Conservation (phyloP, 2,113 vertebrate genomes). For the Pluvianellus socialis region DNA sequence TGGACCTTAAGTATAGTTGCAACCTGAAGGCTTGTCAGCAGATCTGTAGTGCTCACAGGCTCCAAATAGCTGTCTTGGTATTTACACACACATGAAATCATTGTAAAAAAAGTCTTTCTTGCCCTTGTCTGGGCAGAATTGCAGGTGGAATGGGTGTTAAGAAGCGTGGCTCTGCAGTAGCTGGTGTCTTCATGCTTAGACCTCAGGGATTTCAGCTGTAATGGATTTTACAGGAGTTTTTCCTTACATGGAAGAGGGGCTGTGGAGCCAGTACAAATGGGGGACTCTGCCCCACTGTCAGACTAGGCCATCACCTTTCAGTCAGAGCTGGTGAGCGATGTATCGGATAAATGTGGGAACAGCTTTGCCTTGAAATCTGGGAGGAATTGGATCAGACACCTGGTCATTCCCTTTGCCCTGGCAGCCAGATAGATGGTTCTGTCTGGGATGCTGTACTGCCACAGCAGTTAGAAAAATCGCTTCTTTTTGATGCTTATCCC, state of each 20-base stretch:
- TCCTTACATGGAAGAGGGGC: background rate
- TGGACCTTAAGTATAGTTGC: background rate
- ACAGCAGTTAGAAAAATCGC: background rate
- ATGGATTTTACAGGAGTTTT: background rate
- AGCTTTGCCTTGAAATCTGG: background rate
- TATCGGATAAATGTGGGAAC: background rate
- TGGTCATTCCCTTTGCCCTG: background rate
- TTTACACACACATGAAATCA: background rate
- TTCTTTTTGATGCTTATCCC: background rate
- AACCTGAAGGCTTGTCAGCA: background rate
- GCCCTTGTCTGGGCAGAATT: background rate
- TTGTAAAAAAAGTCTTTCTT: background rate
- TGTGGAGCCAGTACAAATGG: background rate
- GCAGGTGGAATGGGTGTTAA: background rate
- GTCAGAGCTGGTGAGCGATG: background rate
- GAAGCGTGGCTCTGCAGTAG: background rate
- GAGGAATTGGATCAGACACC: background rate
- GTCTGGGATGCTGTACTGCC: background rate
- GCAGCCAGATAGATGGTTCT: background rate
- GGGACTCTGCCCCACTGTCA: background rate
- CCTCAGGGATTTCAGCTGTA: background rate
- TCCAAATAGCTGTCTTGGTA: background rate
- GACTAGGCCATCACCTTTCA: background rate
- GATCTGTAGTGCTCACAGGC: background rate
- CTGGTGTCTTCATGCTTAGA: background rate